phyloP scores from a whole-genome alignment of 1,140 invertebrate species.

The Heliconius congener region DNA sequence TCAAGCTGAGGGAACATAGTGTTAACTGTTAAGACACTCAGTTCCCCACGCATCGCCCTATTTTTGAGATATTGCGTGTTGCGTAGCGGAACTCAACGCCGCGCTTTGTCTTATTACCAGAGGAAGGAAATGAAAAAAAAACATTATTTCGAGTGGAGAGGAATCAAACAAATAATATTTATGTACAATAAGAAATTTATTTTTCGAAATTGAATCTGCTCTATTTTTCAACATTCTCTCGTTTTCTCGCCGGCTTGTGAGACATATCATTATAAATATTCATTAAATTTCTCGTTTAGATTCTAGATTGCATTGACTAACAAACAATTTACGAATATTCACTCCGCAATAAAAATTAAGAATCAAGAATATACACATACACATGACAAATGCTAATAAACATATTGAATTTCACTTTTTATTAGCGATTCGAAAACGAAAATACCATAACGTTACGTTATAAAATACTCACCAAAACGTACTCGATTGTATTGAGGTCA shows the following conservation, averaged over 20 bases:
- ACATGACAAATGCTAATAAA: constrained; percentile 1
- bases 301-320: neutral
- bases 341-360: neutral
- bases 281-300: neutral
- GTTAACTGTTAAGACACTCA: no score
- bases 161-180: no score
- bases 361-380: neutral
- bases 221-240: neutral
- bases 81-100: no score
- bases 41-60: no score
- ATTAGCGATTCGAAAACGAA: constrained; percentile 31
- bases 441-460: constrained; percentile 34
- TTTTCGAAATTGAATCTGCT: neutral
- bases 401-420: constrained; percentile 4
- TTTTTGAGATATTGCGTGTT: no score
- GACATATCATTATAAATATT: neutral
- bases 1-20: no score
- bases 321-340: neutral
- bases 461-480: constrained; percentile 34
- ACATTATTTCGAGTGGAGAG: no score
- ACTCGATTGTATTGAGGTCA: constrained; percentile 58
- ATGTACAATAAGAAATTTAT: neutral
- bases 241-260: neutral
- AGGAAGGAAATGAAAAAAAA: no score
- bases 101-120: no score